Evolutionary conservation across 2,888 invertebrate species (phyloP), one percentile per base, ranked within the genome.

Genomic region (Phaonia tiefii): DNA sequence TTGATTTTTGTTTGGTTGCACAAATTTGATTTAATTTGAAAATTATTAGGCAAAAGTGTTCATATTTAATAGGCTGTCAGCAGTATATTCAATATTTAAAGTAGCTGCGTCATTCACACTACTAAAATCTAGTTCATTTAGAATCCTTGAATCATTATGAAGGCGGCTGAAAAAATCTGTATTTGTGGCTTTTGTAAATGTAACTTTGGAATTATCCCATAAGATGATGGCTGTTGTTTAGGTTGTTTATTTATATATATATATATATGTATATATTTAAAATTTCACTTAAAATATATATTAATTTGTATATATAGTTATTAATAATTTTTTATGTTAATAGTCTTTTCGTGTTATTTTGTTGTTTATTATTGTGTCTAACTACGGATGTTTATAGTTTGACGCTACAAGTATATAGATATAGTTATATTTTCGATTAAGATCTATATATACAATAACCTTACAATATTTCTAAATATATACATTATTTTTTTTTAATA

Each of bases 271-370:
- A 31, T 31, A 5, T 31, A 31, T 31, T 5, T 31, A 31, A 39
- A 26, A 31, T 63, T 51, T 44, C n/a, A 22, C 25, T 54, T 54
- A 25, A 26, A 31, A 51, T 51, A 31, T 17, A 4, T 54, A 22
- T 54, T 44, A 65, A 8, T 65, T 67, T 42, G 17, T 37, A 13
- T 65, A 5, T 8, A 5, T n/a, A n/a, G n/a, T 31, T 8, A 31
- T 31, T 8, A 25, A 42, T 42, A 25, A 44, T 42, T 58, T 71
- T 49, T 49, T n/a, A 39, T 66, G 60, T 49, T 65, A 49, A 80
- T 80, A 80, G 80, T 80, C 80, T 80, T 80, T 70, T 80, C 70
- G 58, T 71, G 44, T 73, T 66, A 56, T 58, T 72, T 69, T 42
- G 31, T 58, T 71, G 42, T 54, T 75, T 73, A 76, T 63, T 63